Evolutionary conservation across 2,797 vertebrate genomes (phyloP), one percentile per base, ranked within the genome.

Genomic region (Mallotus villosus): DNA sequence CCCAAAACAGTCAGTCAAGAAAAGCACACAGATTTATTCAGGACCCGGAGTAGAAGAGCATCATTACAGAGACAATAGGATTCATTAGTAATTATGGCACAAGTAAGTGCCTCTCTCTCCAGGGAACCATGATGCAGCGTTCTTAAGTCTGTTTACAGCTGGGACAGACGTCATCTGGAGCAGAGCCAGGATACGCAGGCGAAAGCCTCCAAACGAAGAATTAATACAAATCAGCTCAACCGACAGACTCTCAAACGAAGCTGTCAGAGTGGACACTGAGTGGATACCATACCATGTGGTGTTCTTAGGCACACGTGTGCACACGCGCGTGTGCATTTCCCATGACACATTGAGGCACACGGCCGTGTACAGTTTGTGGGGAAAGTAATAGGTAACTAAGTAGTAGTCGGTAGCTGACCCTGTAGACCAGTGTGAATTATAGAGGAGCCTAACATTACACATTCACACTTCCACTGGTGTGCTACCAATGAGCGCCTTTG

Each of bases 61-160:
- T n/a, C 70, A 71, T 77, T 77, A 76, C 78, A 80, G 73, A 81
- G 76, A 82, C 83, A 83, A 87, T 81, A 86, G 81, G 80, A 82
- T 75, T 62, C 80, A 79, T 84, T 88, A 81, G 84, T 81, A 87
- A 89, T 89, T 90, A 88, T 84, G 82, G 70, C 75, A 70, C 72
- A 83, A 86, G 80, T 84, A 71, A 78, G 70, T 82, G 80, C 79
- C 46, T 67, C 80, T 76, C 74, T 14, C 24, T 74, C 79, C 84
- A 82, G 77, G 59, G 24, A 74, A 78, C 67, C 34, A 46, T 5
- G 21, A 25, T 86, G 74, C 78, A 87, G 77, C 76, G 80, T 29
- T 32, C 72, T 72, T 72, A 69, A 85, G 79, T 82, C 72, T 77
- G 81, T 84, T 86, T 85, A 81, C 81, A 75, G 80, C 77, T 66